phyloP scores from a whole-genome alignment of 35 echinoderm and acorn worm species.

The Heliocidaris erythrogramma region DNA sequence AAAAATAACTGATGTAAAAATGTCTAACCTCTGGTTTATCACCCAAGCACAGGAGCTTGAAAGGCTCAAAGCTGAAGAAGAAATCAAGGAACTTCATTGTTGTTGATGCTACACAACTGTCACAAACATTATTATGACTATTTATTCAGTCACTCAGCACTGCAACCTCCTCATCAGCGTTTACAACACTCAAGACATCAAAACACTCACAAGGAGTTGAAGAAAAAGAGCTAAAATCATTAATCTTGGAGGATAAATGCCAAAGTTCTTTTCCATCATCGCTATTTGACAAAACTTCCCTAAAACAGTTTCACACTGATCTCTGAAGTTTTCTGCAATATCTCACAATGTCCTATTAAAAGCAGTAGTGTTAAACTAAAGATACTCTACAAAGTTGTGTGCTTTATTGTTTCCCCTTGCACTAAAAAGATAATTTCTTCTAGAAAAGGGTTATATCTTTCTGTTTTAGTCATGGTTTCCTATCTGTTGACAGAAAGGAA shows the following conservation, averaged over 20 bases:
- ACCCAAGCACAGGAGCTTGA: not conserved
- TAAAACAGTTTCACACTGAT: not conserved
- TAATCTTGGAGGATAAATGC: not conserved
- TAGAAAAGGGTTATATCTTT: not conserved
- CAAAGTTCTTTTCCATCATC: not conserved
- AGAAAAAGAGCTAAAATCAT: not conserved
- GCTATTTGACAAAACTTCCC: not conserved
- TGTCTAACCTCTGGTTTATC: not conserved
- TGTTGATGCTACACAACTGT: not conserved
- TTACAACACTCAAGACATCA: not conserved
- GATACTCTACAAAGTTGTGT: not conserved
- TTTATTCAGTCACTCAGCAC: not conserved
- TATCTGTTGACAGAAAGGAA: not conserved
- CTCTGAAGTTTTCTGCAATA: not conserved
- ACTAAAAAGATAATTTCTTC: not conserved
- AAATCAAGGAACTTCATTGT: conserved; percentile 3
- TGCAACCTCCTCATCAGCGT: not conserved
- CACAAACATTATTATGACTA: not conserved
- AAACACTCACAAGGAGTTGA: not conserved
- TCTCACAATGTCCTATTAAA: not conserved
- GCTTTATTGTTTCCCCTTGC: not conserved
- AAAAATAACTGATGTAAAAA: not conserved
- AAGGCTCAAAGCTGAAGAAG: not conserved
- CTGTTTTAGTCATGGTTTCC: not conserved
- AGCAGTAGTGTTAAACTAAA: not conserved